Base-by-base conservation (phyloP, 2,888 invertebrate species). In the Microctonus aethiopoides region DNA sequence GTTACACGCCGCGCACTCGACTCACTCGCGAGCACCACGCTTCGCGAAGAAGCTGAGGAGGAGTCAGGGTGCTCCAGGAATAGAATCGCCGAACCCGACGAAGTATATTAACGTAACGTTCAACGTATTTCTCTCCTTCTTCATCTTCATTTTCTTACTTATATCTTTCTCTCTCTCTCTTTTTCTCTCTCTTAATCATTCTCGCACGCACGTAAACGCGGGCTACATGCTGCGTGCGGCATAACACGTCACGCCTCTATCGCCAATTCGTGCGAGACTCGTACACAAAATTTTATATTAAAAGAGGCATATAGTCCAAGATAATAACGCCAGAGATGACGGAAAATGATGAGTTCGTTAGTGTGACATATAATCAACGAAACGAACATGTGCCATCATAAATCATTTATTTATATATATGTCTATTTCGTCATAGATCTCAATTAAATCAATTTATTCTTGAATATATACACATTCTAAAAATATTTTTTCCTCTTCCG, bases 51-150 rank as follows among this genome's bases (percentile, higher is more conserved):
- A 79, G 80, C 62, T 77, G 81, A 78, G 76, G 83, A 83, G 81
- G 81, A 83, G 83, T 83, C 81, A 81, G 81, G 77, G 77, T 79
- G 83, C 82, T 85, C 86, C 86, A 86, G 86, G 86, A 86, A 86
- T 86, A 86, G 86, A 85, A 81, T 81, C 81, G 76, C 80, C 81
- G 73, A 82, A 79, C 75, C 72, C 77, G 72, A 57, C 22, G 66
- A 62, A 67, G 66, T 68, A 52, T 71, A 52, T 71, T 75, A 76
- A 76, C 76, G 77, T 74, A 77, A 79, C 78, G 75, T 75, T 73
- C 74, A 74, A 70, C 75, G 76, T 72, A 72, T 73, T 74, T 61
- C 73, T 73, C 67, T 46, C 51, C 24, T 39, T 24, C 46, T n/a
- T 29, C 24, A 34, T 59, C 32, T 59, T 11, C 11, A 13, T 16